Evolutionary conservation across 1,140 invertebrate genomes (phyloP).

Genomic region (Spodoptera litura): DNA sequence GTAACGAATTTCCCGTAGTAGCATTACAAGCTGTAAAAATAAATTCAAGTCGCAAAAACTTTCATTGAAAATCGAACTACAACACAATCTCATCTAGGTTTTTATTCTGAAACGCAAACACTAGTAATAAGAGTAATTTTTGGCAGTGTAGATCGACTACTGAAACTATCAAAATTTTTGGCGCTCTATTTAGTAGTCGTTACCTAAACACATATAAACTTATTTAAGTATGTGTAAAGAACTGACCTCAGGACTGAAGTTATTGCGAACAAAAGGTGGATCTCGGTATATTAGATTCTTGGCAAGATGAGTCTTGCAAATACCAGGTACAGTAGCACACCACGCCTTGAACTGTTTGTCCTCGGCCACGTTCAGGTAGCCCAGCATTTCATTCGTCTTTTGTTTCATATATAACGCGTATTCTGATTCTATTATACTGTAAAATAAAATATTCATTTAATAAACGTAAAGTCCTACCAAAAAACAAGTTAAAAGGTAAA

Average conservation of each 20-base stretch:
- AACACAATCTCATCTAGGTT: no score
- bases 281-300: constrained; percentile 81
- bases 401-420: constrained; percentile 75
- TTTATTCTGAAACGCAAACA: no score
- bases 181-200: no score
- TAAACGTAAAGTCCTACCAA: no score
- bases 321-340: constrained; percentile 72
- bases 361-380: constrained; percentile 71
- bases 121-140: no score
- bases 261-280: constrained; percentile 78
- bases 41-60: background rate
- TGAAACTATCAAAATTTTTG: no score
- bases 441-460: constrained; percentile 21
- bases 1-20: constrained; percentile 89
- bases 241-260: constrained; percentile 78
- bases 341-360: constrained; percentile 78
- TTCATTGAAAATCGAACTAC: no score
- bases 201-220: no score
- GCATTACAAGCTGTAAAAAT: constrained; percentile 77
- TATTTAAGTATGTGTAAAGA: background rate
- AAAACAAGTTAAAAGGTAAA: no score
- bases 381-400: constrained; percentile 79
- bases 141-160: no score
- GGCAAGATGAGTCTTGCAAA: constrained; percentile 73
- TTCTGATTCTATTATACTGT: constrained; percentile 73